Percentiles rank a stretch among this genome's conserved stretches.
phyloP scores from a whole-genome alignment of 2,888 invertebrate species.

The Scaptomyza reducta region DNA sequence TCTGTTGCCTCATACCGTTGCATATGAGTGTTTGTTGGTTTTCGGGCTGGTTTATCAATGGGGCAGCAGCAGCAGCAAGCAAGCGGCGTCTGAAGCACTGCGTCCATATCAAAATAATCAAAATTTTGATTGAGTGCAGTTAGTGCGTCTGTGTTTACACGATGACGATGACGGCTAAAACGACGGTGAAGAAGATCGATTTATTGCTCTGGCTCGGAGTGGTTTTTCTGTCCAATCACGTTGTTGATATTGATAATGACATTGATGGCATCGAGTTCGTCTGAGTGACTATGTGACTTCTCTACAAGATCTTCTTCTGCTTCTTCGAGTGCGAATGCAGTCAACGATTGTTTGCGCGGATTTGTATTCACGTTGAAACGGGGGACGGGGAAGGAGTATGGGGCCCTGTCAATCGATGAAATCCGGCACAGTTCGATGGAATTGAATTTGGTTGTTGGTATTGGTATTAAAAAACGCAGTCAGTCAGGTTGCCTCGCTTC shows the following conservation, averaged over 20 bases:
- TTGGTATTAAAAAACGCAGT: slow-evolving; percentile 24
- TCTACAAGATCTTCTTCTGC: slow-evolving; percentile 38
- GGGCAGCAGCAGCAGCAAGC: slow-evolving; percentile 13
- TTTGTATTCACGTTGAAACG: slow-evolving; percentile 38
- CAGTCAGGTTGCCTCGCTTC: slow-evolving; percentile 38
- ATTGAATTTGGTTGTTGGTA: slow-evolving; percentile 45
- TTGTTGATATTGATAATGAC: slow-evolving; percentile 83
- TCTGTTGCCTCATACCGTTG: slow-evolving; percentile 8
- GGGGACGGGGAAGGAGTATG: neutral
- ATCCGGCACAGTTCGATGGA: slow-evolving; percentile 76
- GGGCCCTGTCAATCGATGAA: slow-evolving; percentile 68
- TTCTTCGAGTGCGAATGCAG: slow-evolving; percentile 71
- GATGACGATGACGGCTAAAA: slow-evolving; percentile 26
- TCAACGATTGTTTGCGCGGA: slow-evolving; percentile 74
- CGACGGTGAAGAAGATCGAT: slow-evolving; percentile 36
- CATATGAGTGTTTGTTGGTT: slow-evolving; percentile 39
- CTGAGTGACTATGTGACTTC: slow-evolving; percentile 74
- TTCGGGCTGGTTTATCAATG: slow-evolving; percentile 61
- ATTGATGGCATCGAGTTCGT: slow-evolving; percentile 77
- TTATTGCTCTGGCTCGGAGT: slow-evolving; percentile 51
- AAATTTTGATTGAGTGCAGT: slow-evolving; percentile 80
- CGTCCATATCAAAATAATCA: slow-evolving; percentile 77
- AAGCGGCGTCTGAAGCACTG: slow-evolving; percentile 66
- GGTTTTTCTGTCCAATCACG: slow-evolving; percentile 78
- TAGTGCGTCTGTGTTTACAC: slow-evolving; percentile 74